Evolutionary conservation across 1,140 invertebrate species (phyloP), one percentile per base, ranked within the genome.

Genomic region (Diabrotica virgifera): DNA sequence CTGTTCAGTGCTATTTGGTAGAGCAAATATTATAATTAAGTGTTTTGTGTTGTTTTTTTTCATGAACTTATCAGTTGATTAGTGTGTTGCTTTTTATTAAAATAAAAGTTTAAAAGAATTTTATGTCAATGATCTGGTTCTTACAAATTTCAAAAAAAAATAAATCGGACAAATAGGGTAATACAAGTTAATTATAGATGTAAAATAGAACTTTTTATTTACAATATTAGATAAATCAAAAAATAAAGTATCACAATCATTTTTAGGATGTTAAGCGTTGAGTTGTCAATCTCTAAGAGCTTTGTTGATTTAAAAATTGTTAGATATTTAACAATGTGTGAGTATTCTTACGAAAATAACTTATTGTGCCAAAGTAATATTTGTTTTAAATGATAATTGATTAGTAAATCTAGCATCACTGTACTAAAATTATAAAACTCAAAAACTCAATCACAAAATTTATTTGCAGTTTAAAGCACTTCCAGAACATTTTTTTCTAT

Each of bases 121-220:
- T 68, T 69, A 66, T 65, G 62, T 72, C 40, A 56, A 46, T 46
- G n/a, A 46, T 10, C 8, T 46, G 40, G 40, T 46, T 46, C 40
- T 46, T 46, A 46, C 40, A 10, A 46, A 10, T 46, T 46, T 46
- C 40, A 46, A 10, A 46, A 10, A 46, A 46, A 46, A 46, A 67
- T 54, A 12, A 52, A 53, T 70, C 73, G 76, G 76, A 75, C 74
- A 73, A 75, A 77, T 77, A 76, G 76, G 76, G 76, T 77, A 76
- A 70, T 54, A 46, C 40, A 46, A 46, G 8, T 46, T 46, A 46
- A 46, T 46, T 46, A n/a, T 46, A 46, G 40, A 46, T 46, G 40
- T 46, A n/a, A 46, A n/a, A 46, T 10, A 46, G n/a, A 46, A 46
- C 24, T 24, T 24, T 24, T 24, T 24, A 24, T 52, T 36, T 8